phyloP scores from a whole-genome alignment of 1,140 invertebrate genomes.

The Neodiprion lecontei region DNA sequence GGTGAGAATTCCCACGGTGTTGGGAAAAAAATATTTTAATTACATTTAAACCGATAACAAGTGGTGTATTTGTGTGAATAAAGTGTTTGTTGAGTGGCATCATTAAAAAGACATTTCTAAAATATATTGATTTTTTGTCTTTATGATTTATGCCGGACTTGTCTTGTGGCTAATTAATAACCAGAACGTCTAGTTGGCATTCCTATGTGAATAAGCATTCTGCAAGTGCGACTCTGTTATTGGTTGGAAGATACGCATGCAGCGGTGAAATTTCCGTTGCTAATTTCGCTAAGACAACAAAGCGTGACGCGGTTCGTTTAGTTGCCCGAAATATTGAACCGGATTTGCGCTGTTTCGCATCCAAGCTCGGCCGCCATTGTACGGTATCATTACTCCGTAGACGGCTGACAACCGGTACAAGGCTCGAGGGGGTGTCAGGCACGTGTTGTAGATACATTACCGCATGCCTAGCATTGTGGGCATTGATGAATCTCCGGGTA shows the following conservation, averaged over 20 bases:
- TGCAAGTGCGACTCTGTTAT: not conserved
- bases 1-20: no score
- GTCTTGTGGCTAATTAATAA: no score
- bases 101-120: no score
- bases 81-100: no score
- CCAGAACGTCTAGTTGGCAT: not conserved
- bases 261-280: not conserved
- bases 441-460: conserved; percentile 2
- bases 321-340: not conserved
- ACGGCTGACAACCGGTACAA: conserved; percentile 25
- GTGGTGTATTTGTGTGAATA: no score
- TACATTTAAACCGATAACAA: no score
- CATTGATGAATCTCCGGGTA: conserved; percentile 14
- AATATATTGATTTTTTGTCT: no score
- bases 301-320: not conserved
- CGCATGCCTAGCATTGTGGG: conserved; percentile 8
- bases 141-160: no score
- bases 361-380: conserved; percentile 27
- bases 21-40: no score
- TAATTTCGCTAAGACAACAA: not conserved
- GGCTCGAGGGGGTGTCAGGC: conserved; percentile 16
- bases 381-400: conserved; percentile 36
- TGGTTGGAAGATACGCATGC: not conserved
- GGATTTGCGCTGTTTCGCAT: conserved; percentile 11
- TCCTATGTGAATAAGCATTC: not conserved